Percentiles rank a stretch among this genome's conserved stretches.
These are phyloP conservation scores for Danio jaintianensis DNA, from an alignment of 2,797 vertebrate species.

Conservation along the genomic window DNA sequence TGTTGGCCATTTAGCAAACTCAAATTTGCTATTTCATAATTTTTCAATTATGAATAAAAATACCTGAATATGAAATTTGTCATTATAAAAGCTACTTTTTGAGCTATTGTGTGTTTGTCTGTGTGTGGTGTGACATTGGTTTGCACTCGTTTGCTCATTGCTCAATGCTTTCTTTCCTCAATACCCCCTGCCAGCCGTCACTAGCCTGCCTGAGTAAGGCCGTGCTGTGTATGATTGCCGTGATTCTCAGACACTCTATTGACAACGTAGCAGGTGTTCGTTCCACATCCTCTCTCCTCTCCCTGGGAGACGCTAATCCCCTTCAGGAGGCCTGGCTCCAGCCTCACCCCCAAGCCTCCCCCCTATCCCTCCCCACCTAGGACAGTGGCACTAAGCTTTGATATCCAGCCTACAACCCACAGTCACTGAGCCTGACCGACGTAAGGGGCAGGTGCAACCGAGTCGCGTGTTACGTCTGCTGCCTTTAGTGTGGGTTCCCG, in stretches of 20 bases:
- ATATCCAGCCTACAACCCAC: constrained; percentile 49
- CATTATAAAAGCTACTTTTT: constrained; percentile 1
- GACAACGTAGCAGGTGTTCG: constrained; percentile 78
- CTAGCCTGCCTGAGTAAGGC: constrained; percentile 60
- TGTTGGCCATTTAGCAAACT: neutral
- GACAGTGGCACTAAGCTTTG: constrained; percentile 47
- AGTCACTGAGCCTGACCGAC: constrained; percentile 41
- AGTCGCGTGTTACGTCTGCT: constrained; percentile 14
- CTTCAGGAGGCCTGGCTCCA: constrained; percentile 60
- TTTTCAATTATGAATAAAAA: neutral
- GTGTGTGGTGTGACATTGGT: constrained; percentile 12
- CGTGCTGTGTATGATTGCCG: constrained; percentile 71
- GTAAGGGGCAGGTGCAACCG: constrained; percentile 55
- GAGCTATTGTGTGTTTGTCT: constrained; percentile 4
- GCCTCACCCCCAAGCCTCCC: constrained; percentile 19
- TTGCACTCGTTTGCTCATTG: constrained; percentile 20
- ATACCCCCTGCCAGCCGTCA: constrained; percentile 17
- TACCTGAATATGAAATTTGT: neutral
- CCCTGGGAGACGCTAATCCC: constrained; percentile 71
- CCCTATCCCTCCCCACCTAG: constrained; percentile 27
- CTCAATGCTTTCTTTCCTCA: constrained; percentile 12
- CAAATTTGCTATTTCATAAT: neutral
- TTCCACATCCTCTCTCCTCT: constrained; percentile 69
- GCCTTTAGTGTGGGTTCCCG: constrained; percentile 26
- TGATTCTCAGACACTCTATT: constrained; percentile 71